A percentile compares a stretch with the other conserved stretches of the same genome.
phyloP scores from a whole-genome alignment of 2,113 vertebrate species.

The Platysteira castanea region DNA sequence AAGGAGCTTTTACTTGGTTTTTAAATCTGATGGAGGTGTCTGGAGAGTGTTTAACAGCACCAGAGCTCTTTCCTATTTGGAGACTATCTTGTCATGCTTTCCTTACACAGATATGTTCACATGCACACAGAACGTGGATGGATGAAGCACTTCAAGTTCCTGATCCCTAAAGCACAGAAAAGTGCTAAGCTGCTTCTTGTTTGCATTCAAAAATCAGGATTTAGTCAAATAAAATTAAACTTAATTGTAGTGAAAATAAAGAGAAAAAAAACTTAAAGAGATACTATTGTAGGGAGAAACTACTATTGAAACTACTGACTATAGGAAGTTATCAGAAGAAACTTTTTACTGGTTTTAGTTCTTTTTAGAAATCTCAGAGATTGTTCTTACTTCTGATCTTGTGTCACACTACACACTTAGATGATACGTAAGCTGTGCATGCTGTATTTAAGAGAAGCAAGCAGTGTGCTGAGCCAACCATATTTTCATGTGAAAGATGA shows the following conservation, averaged over 20 bases:
- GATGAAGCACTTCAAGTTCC: fast-evolving
- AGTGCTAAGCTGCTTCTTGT: background rate
- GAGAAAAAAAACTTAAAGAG: background rate
- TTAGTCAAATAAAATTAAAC: background rate
- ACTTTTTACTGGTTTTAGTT: background rate
- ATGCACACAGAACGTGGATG: fast-evolving
- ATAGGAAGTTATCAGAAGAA: background rate
- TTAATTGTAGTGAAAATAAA: background rate
- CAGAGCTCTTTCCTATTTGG: background rate
- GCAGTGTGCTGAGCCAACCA: constrained; percentile 17
- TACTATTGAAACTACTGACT: background rate
- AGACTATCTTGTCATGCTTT: background rate
- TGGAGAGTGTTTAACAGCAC: background rate
- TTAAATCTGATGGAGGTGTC: background rate
- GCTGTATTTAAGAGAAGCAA: background rate
- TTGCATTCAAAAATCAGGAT: background rate
- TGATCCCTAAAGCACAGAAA: background rate
- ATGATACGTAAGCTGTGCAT: background rate
- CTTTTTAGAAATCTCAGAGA: background rate
- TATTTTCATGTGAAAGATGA: constrained; percentile 54
- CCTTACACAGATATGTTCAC: background rate
- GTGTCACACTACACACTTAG: background rate
- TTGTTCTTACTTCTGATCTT: background rate
- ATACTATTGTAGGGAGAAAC: background rate
- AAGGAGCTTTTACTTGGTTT: background rate